Base-by-base conservation (phyloP, 2,797 vertebrate species). In the Macropodus opercularis region DNA sequence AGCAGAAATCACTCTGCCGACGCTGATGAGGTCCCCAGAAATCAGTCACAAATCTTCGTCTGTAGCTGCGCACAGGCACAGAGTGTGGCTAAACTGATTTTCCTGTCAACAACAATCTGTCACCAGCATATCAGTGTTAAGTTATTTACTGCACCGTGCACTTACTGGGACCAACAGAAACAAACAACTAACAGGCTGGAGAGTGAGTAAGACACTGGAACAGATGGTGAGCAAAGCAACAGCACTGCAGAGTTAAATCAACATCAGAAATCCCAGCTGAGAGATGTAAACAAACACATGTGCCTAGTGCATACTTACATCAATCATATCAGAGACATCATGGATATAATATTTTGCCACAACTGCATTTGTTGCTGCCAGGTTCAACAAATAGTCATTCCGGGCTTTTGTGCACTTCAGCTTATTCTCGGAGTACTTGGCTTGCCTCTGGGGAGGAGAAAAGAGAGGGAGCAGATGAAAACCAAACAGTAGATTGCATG, bases 271-370 rank as follows among this genome's bases (percentile, higher is more conserved):
- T 75, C 79, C 79, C 78, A 79, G 78, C 73, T 72, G 80, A 81
- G 79, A 67, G 40, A 82, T 31, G 72, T 61, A 84, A 80, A 83
- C 81, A 88, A 87, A 84, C 75, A 80, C 69, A 47, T 41, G 78
- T 67, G 71, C 68, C 64, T 17, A 13, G 36, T 19, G 38, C 74
- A 80, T 87, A 92, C 97, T 98, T 81, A 98, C 96, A 22, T 99
- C 97, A 0, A 98, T 98, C 89, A 98, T 96, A 86, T 98, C 97
- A 0, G 98, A 98, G 69, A 98, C 97, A 0, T 99, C 97, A 0
- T 98, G 97, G 88, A 99, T 99, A 89, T 99, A 99, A 85, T 99
- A 99, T 77, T 99, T 99, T 60, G 95, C 94, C 84, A 98, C 96
- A 4, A 97, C 95, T 0, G 96, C 95, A 1, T 99, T 99, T 55